A percentile compares a stretch with the other conserved stretches of the same genome.
Evolutionary conservation across 92 coral and sea anemone species (phyloP).

Genomic region (Pocillopora grandis): DNA sequence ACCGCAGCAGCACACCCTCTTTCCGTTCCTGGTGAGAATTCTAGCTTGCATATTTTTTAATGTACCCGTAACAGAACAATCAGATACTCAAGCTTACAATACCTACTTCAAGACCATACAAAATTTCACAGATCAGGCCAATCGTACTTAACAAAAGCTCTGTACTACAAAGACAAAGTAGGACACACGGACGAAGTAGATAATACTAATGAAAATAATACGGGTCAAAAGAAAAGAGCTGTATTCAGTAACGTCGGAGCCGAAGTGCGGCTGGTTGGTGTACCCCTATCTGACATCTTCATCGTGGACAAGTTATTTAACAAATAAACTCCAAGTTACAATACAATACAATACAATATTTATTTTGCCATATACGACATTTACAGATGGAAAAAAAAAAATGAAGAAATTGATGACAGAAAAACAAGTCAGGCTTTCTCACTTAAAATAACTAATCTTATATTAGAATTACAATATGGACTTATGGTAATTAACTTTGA

Average conservation of each 20-base stretch:
- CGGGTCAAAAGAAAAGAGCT: conserved; percentile 8
- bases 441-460: too few relatives aligned
- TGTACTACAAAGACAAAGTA: conserved; percentile 23
- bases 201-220: conserved; percentile 4
- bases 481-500: too few relatives aligned
- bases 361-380: too few relatives aligned
- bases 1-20: conserved; percentile 21
- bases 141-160: conserved; percentile 13
- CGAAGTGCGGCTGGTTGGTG: conserved; percentile 22
- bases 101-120: conserved; percentile 15
- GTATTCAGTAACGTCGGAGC: neutral
- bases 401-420: too few relatives aligned
- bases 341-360: too few relatives aligned
- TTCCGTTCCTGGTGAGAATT: conserved; percentile 30
- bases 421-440: too few relatives aligned
- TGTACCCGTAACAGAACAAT: too few relatives aligned
- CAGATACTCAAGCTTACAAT: conserved; percentile 41
- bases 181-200: conserved; percentile 18
- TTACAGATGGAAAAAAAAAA: too few relatives aligned
- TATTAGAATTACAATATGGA: too few relatives aligned
- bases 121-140: conserved; percentile 39
- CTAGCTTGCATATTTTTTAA: conserved; percentile 28
- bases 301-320: conserved; percentile 10
- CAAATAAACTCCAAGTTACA: conserved; percentile 41
- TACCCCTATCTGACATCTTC: conserved; percentile 37